Evolutionary conservation across 1,140 invertebrate genomes (phyloP), one percentile per base, ranked within the genome.

Genomic region (Drosophila littoralis): DNA sequence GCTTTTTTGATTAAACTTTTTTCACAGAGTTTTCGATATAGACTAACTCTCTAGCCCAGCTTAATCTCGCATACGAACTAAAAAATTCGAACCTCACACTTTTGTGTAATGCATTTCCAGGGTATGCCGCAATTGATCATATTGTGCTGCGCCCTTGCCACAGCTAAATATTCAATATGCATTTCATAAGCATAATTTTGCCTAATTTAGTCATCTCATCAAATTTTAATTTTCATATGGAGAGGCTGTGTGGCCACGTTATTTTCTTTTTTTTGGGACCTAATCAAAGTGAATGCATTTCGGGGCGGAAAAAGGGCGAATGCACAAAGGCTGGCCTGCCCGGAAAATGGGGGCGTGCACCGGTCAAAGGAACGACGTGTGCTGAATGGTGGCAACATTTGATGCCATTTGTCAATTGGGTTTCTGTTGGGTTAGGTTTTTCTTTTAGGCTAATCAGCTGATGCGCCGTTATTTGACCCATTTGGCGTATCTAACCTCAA

Each of bases 261-360:
- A 15, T 48, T 48, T 46, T 8, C 36, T 42, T 33, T 54, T 35
- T 45, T 35, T 36, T 32, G 48, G 32, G 89, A 88, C 69, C 80
- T 88, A 88, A 88, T 88, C 83, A 88, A 89, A 71, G 50, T 68
- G 73, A 85, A 86, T 85, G 81, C 54, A 81, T 78, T 68, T 17
- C 57, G 72, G 45, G 43, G 4, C 22, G 22, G 51, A 15, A 43
- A 61, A 61, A 54, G 13, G 15, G 12, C 10, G 17, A 9, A 46
- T 12, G 64, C 71, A 69, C 65, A 74, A 74, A 74, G 51, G 57
- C 75, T 80, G 79, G 83, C 76, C 57, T 58, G 22, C 22, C 22
- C 22, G 32, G 32, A 13, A 51, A 35, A 46, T 67, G 60, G 59
- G 61, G 66, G 69, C 69, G 46, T 51, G 50, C 50, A 13, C 40